phyloP scores from a whole-genome alignment of 2,797 vertebrate species.

The Caiman crocodilus region DNA sequence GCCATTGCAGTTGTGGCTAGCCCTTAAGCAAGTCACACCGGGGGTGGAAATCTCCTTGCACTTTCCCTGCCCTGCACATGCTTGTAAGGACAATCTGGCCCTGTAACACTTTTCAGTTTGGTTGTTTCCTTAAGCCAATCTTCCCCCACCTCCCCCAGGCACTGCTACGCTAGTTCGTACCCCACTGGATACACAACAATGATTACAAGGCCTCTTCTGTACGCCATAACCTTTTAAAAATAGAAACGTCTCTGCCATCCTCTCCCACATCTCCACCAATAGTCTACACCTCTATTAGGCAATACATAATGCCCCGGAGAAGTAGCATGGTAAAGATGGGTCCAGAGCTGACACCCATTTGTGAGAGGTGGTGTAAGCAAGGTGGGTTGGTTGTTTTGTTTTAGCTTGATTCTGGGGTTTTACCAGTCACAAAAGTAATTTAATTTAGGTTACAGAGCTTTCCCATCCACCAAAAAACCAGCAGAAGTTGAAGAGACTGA shows the following conservation, averaged over 20 bases:
- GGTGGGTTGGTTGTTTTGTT: fast-evolving
- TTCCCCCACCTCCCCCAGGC: background rate
- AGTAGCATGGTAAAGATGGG: background rate
- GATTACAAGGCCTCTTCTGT: background rate
- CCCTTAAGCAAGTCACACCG: fast-evolving
- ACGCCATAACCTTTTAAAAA: background rate
- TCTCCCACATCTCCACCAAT: fast-evolving
- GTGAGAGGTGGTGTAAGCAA: background rate
- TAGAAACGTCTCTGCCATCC: background rate
- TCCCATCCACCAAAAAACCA: background rate
- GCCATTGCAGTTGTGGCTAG: background rate
- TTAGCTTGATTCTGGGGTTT: background rate
- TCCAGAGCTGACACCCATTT: fast-evolving
- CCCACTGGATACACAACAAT: background rate
- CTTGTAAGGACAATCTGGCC: background rate
- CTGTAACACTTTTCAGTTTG: background rate
- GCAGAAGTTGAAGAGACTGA: background rate
- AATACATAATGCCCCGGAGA: background rate
- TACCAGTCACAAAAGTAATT: background rate
- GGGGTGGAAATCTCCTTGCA: background rate
- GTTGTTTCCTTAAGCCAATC: background rate
- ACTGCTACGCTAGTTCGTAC: background rate
- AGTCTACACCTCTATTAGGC: background rate
- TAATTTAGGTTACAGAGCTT: background rate
- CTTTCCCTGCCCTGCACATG: background rate